A percentile compares a stretch with the other conserved stretches of the same genome.
These are phyloP conservation scores for Stichodactyla helianthus DNA, from an alignment of 64 coral and sea anemone species.

Conservation along the genomic window DNA sequence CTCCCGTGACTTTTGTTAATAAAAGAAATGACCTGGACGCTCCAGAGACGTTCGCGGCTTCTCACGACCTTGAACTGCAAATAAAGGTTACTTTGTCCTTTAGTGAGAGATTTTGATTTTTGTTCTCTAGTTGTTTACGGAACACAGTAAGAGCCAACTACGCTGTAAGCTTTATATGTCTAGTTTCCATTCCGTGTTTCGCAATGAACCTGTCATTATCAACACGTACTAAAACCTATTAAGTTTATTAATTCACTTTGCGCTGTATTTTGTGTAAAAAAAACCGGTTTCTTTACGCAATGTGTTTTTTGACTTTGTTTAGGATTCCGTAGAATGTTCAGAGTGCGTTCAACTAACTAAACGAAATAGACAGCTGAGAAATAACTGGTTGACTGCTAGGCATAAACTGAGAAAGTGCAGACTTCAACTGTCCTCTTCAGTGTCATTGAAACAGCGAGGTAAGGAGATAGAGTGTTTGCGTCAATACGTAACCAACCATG, in stretches of 20 bases:
- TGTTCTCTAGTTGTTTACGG: background rate
- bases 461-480: background rate
- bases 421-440: background rate
- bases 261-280: too few species aligned
- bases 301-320: background rate
- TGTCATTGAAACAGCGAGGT: background rate
- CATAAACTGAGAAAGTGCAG: background rate
- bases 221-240: too few species aligned
- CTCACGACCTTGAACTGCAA: background rate
- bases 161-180: too few species aligned
- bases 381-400: background rate
- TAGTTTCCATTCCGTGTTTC: too few species aligned
- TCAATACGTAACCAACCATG: background rate
- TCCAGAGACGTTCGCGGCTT: background rate
- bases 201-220: too few species aligned
- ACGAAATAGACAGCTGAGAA: constrained; percentile 11
- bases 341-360: background rate
- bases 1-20: background rate
- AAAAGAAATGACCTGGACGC: background rate
- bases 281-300: background rate
- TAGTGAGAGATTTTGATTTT: background rate
- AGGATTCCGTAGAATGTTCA: background rate
- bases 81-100: background rate
- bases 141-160: too few species aligned
- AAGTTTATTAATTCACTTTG: background rate